phyloP scores from a whole-genome alignment of 2,113 vertebrate species.

The Falco punctatus region DNA sequence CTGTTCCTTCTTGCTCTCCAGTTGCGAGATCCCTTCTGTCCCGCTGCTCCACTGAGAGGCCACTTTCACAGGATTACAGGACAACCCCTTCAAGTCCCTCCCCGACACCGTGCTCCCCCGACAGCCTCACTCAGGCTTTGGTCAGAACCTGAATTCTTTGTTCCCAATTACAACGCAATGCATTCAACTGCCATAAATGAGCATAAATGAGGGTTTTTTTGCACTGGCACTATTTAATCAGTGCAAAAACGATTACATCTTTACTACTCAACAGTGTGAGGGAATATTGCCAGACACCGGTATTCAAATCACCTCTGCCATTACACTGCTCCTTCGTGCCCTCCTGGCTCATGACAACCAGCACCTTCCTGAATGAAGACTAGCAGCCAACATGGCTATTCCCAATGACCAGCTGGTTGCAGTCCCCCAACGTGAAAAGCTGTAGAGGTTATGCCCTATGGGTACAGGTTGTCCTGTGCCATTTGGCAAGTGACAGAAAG shows the following conservation, averaged over 20 bases:
- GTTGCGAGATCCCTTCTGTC: neutral
- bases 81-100: neutral
- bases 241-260: neutral
- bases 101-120: neutral
- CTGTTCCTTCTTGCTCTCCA: neutral
- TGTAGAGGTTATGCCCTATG: neutral
- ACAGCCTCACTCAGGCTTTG: neutral
- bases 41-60: neutral
- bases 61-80: accelerated
- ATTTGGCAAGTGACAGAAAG: neutral
- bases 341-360: neutral
- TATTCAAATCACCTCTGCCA: neutral
- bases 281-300: neutral
- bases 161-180: neutral
- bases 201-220: neutral
- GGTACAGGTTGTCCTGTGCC: neutral
- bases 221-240: neutral
- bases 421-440: neutral
- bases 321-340: neutral
- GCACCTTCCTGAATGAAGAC: neutral
- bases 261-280: neutral
- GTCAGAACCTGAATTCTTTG: neutral
- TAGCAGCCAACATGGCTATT: neutral
- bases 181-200: neutral
- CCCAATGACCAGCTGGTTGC: neutral